Conservation (phyloP, 2,797 vertebrate genomes). For the Myotis planiceps region DNA sequence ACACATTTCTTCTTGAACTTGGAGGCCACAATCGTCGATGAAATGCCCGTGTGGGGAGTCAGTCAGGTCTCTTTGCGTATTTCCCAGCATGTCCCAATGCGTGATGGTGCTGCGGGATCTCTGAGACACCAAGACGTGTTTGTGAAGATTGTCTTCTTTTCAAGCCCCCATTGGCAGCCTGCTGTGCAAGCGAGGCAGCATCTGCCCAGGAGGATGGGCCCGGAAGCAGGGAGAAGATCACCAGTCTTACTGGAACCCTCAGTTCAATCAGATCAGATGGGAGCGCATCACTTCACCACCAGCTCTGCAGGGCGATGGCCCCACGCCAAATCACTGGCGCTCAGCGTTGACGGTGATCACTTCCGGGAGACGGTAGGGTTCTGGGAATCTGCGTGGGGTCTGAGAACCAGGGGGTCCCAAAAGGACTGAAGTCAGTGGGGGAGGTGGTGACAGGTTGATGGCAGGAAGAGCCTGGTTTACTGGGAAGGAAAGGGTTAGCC, state of each 20-base stretch:
- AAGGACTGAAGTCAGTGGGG: not conserved
- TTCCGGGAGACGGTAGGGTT: slow-evolving; percentile 30
- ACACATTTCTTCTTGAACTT: slow-evolving; percentile 43
- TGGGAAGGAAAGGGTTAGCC: not conserved
- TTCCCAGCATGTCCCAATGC: slow-evolving; percentile 46
- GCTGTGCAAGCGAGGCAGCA: slow-evolving; percentile 53
- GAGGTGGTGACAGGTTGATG: not conserved
- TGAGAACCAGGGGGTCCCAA: not conserved
- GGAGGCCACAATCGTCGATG: slow-evolving; percentile 45
- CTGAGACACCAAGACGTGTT: slow-evolving; percentile 58
- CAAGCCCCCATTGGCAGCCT: slow-evolving; percentile 53
- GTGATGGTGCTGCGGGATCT: slow-evolving; percentile 72
- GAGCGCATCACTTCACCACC: slow-evolving; percentile 16
- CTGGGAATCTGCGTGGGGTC: slow-evolving; percentile 39
- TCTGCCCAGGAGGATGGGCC: slow-evolving; percentile 50
- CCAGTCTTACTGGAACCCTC: slow-evolving; percentile 58
- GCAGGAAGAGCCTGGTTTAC: not conserved
- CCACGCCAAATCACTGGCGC: slow-evolving; percentile 30
- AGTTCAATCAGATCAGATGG: slow-evolving; percentile 66
- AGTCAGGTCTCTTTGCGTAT: slow-evolving; percentile 44
- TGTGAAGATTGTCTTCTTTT: slow-evolving; percentile 75
- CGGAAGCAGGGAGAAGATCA: slow-evolving; percentile 58
- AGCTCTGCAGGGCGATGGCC: slow-evolving; percentile 16
- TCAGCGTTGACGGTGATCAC: slow-evolving; percentile 13
- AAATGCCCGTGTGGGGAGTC: slow-evolving; percentile 48